These are phyloP conservation scores for Danio aesculapii DNA, from an alignment of 2,797 vertebrate genomes.

Conservation along the genomic window DNA sequence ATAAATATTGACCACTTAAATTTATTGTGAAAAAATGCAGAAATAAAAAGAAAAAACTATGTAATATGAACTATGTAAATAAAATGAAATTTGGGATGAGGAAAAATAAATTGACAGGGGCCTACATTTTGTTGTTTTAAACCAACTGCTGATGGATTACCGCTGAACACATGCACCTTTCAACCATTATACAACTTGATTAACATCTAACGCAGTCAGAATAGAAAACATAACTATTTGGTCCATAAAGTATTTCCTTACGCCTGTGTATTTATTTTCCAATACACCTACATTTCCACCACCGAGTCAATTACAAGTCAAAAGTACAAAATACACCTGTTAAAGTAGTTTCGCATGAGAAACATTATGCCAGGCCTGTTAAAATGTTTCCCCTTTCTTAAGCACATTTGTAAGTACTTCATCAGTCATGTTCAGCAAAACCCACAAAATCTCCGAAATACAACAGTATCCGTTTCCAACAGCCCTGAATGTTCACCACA, in stretches of 20 bases:
- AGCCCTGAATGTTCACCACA: constrained; percentile 65
- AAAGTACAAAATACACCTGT: constrained; percentile 63
- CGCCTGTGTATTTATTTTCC: constrained; percentile 3
- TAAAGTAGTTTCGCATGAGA: constrained; percentile 51
- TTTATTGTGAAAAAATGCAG: too few relatives aligned
- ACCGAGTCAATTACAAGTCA: constrained; percentile 9
- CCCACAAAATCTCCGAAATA: constrained; percentile 63
- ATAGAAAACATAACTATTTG: constrained; percentile 20
- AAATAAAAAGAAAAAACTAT: too few relatives aligned
- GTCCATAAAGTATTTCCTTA: constrained; percentile 5
- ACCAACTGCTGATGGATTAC: neutral
- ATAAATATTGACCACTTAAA: too few relatives aligned
- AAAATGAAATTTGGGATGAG: too few relatives aligned
- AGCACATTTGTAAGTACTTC: constrained; percentile 62
- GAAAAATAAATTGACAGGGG: too few relatives aligned
- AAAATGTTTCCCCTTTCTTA: constrained; percentile 50
- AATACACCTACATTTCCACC: constrained; percentile 36
- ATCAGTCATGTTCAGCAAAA: constrained; percentile 52
- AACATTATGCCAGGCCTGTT: constrained; percentile 45
- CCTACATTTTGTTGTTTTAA: neutral
- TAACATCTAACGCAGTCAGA: neutral
- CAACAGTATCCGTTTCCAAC: constrained; percentile 57
- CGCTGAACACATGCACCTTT: neutral
- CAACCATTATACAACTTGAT: neutral
- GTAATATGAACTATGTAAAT: too few relatives aligned